A percentile compares a stretch with the other conserved stretches of the same genome.
Evolutionary conservation across 1,140 invertebrate species (phyloP).

Genomic region (Drosophila repletoides): DNA sequence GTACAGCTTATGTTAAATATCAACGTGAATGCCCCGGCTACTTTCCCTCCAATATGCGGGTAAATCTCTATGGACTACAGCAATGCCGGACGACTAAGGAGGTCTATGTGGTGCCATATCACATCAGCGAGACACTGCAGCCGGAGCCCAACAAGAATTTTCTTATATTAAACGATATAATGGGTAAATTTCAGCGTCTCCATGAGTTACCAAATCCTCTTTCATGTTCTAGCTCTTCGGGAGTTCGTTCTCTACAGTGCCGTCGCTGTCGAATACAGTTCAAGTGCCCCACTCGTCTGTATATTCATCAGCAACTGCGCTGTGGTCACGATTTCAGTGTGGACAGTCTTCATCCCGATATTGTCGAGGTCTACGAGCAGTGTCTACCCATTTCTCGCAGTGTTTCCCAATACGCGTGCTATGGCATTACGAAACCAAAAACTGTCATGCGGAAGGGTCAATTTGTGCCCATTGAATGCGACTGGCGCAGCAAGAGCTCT

Average conservation of each 20-base stretch:
- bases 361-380: slow-evolving; percentile 66
- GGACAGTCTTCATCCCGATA: slow-evolving; percentile 62
- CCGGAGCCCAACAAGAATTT: slow-evolving; percentile 55
- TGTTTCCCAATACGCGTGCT: slow-evolving; percentile 51
- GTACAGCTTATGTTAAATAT: slow-evolving; percentile 55
- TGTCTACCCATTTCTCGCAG: slow-evolving; percentile 62
- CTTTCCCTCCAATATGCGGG: slow-evolving; percentile 58
- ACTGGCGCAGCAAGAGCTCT: slow-evolving; percentile 58
- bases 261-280: slow-evolving; percentile 45
- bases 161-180: slow-evolving; percentile 58
- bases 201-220: slow-evolving; percentile 45
- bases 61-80: slow-evolving; percentile 58
- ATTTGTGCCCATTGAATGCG: slow-evolving; percentile 65
- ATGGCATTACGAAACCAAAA: slow-evolving; percentile 62
- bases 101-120: slow-evolving; percentile 59
- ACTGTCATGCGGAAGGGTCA: slow-evolving; percentile 54
- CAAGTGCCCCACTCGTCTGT: slow-evolving; percentile 33
- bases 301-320: slow-evolving; percentile 56
- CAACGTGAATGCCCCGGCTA: slow-evolving; percentile 56
- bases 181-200: slow-evolving; percentile 54
- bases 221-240: neutral
- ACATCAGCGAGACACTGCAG: slow-evolving; percentile 57
- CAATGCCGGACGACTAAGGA: slow-evolving; percentile 64
- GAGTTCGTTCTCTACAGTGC: slow-evolving; percentile 33
- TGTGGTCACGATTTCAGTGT: slow-evolving; percentile 62